Evolutionary conservation across 2,113 vertebrate species (phyloP).

Genomic region (Stegastes partitus): DNA sequence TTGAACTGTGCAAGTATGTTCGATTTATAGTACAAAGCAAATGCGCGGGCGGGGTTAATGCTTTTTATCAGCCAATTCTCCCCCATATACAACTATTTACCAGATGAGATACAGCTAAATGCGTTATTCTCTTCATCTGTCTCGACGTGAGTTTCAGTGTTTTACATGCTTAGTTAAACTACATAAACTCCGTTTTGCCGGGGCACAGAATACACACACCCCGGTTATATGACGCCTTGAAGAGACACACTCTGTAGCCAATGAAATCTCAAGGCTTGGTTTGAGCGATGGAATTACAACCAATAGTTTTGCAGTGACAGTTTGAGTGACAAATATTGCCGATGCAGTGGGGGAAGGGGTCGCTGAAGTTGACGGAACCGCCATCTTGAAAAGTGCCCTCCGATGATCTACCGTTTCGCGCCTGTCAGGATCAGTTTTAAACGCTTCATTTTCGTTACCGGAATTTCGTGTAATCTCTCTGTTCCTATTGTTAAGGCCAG

Average conservation of each 20-base stretch:
- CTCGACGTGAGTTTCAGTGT: not conserved
- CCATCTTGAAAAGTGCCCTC: slow-evolving; percentile 87
- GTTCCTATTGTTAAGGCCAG: slow-evolving; percentile 45
- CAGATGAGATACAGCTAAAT: accelerated
- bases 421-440: slow-evolving; percentile 83
- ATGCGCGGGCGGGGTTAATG: slow-evolving; percentile 26
- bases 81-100: not conserved
- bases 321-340: slow-evolving; percentile 75
- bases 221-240: not conserved
- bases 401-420: slow-evolving; percentile 83
- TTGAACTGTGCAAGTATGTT: slow-evolving; percentile 2
- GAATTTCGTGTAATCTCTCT: slow-evolving; percentile 26
- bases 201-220: not conserved
- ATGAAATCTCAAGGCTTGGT: slow-evolving; percentile 14
- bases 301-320: slow-evolving; percentile 64
- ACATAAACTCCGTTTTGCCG: slow-evolving; percentile 42
- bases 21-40: slow-evolving; percentile 11
- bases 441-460: slow-evolving; percentile 65
- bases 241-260: slow-evolving; percentile 29
- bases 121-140: not conserved
- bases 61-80: not conserved
- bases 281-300: slow-evolving; percentile 53
- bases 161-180: not conserved
- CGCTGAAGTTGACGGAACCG: slow-evolving; percentile 84
- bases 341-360: slow-evolving; percentile 85